Evolutionary conservation across 2,113 vertebrate genomes (phyloP), one percentile per base, ranked within the genome.

Genomic region (Pantherophis guttatus): DNA sequence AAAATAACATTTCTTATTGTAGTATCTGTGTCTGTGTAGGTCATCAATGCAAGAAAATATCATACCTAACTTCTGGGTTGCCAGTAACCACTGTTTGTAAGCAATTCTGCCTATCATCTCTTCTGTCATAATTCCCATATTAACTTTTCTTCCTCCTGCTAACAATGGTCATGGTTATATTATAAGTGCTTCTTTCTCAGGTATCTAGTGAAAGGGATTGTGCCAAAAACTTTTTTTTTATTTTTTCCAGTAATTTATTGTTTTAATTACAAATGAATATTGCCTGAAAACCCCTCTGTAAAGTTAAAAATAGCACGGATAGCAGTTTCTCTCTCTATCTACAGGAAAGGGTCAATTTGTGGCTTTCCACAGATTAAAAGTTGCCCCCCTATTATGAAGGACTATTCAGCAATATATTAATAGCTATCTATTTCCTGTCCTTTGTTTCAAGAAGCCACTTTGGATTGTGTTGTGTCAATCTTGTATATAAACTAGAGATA

Each of bases 391-490:
- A 57, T 26, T 39, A 29, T 89, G 86, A 23, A 75, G 23, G 24
- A 91, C 39, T 93, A 86, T 55, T 90, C 54, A 86, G 39, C n/a
- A 54, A 90, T 65, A 86, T 87, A 86, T 93, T 75, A 92, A 52
- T 17, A 65, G 11, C n/a, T 92, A 7, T 5, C 2, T 54, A 59
- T 94, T 53, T 52, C 57, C 88, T 19, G 54, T 3, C n/a, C 85
- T 89, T 21, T 89, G 39, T 94, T 44, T 90, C 91, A 58, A 89
- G 91, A 94, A 8, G 12, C 62, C 24, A 54, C n/a, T 75, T 33
- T 39, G 57, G 87, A 54, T 8, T 54, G 88, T 87, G 93, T 57
- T 94, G 23, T 87, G 92, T 12, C 91, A 91, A 70, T 95, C 33
- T 58, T 50, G 65, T 87, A 89, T 81, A 59, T 2, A n/a, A 54